Conservation (phyloP, 2,797 vertebrate species). For the Pachyuromys duprasi region DNA sequence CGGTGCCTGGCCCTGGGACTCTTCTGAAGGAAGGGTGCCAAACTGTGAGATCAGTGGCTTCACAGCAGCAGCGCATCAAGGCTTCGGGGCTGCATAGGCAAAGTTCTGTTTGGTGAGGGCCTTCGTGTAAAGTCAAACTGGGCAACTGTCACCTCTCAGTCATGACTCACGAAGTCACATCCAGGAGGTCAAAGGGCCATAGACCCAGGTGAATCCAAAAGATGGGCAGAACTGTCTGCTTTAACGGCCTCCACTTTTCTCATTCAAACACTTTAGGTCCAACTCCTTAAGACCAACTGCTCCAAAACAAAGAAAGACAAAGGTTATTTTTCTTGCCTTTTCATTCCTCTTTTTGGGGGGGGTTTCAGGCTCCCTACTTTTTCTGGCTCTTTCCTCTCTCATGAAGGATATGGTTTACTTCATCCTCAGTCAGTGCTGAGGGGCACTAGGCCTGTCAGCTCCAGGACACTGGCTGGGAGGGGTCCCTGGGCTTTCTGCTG, state of each 20-base stretch:
- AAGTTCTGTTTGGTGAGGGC: constrained; percentile 42
- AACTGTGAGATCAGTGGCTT: constrained; percentile 58
- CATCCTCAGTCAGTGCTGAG: neutral
- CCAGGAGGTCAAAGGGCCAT: neutral
- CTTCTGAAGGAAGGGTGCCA: constrained; percentile 9
- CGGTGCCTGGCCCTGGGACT: neutral
- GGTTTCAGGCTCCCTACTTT: neutral
- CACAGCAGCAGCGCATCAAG: neutral
- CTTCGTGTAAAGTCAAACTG: constrained; percentile 47
- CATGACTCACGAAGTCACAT: neutral
- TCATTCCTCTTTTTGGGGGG: neutral
- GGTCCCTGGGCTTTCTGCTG: neutral
- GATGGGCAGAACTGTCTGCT: neutral
- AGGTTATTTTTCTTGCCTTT: neutral
- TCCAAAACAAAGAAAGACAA: neutral
- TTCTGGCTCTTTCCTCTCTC: neutral
- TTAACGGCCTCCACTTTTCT: neutral
- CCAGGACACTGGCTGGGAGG: neutral
- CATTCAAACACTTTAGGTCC: neutral
- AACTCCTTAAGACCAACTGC: constrained; percentile 9
- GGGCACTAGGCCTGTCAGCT: neutral
- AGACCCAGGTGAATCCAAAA: neutral
- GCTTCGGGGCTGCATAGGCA: neutral
- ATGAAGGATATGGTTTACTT: neutral
- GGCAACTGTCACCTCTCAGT: constrained; percentile 16